These are phyloP conservation scores for Ethmia dodecea DNA, from an alignment of 2,888 invertebrate species.

Conservation along the genomic window DNA sequence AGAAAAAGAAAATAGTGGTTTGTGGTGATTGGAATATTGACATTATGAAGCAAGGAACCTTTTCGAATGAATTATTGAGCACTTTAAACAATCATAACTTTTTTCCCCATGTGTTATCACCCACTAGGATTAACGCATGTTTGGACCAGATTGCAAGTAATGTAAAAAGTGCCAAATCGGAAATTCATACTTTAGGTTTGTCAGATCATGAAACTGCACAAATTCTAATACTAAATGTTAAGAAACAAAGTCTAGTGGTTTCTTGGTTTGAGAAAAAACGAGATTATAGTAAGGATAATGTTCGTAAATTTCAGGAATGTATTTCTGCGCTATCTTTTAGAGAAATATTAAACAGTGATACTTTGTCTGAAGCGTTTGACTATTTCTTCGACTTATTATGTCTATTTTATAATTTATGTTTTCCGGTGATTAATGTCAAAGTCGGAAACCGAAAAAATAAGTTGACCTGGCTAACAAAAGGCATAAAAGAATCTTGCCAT, in stretches of 20 bases:
- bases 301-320: background rate
- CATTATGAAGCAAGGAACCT: conserved; percentile 1
- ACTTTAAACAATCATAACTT: conserved; percentile 8
- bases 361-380: background rate
- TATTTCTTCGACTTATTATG: background rate
- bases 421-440: background rate
- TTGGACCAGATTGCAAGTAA: conserved; percentile 14
- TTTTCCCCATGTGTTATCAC: conserved; percentile 4
- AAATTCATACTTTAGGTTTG: conserved; percentile 2
- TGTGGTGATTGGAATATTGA: conserved; percentile 12
- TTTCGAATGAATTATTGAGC: background rate
- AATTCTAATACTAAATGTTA: background rate
- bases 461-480: no score
- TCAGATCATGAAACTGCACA: conserved; percentile 8
- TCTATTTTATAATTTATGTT: conserved; percentile 1
- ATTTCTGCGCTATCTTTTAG: no score
- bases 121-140: conserved; percentile 12
- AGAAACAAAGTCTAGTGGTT: background rate
- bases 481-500: no score
- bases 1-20: conserved; percentile 6
- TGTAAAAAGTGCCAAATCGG: background rate
- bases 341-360: background rate
- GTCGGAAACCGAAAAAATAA: background rate
- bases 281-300: conserved; percentile 4
- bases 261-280: conserved; percentile 4